Evolutionary conservation across 2,888 invertebrate genomes (phyloP), one percentile per base, ranked within the genome.

Genomic region (Athalia circularis): DNA sequence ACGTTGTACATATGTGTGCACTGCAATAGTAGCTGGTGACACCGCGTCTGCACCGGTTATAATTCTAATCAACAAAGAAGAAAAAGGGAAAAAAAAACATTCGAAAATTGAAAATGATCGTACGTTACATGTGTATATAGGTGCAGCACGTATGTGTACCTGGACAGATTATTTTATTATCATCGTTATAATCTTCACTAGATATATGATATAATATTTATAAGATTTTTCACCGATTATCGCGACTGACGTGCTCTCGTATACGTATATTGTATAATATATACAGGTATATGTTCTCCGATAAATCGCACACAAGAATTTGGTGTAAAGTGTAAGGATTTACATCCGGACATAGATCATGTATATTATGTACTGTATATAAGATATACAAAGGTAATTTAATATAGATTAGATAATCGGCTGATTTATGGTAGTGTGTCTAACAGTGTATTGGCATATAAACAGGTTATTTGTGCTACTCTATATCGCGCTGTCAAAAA

Each of bases 191-290:
- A 13, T 47, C 8, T 48, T n/a, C 8, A 13, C 8, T 15, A 29
- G 5, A 29, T 68, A 6, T 54, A 68, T 52, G 15, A 52, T 15
- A 68, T 68, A 11, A 68, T 68, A 68, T 52, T 68, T 68, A 52
- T 68, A 43, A 68, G 52, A 68, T 68, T 68, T 43, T 68, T 29
- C 29, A 29, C 29, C 2, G 29, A 29, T 29, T 29, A 29, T 29
- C 29, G 29, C 29, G 29, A 29, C 29, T 29, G 29, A 29, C 29
- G 29, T 29, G 29, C 29, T 29, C 29, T 29, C 29, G 29, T 29
- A 29, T 29, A 29, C 29, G 29, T 29, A 29, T 29, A 29, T 29
- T 29, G 29, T 29, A 29, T 54, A 54, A 54, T 54, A n/a, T 54
- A 54, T 54, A 2, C 4, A n/a, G 54, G 54, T 3, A 11, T 11